These are phyloP conservation scores for Prionailurus viverrinus DNA, from an alignment of 2,113 vertebrate genomes.

Conservation along the genomic window DNA sequence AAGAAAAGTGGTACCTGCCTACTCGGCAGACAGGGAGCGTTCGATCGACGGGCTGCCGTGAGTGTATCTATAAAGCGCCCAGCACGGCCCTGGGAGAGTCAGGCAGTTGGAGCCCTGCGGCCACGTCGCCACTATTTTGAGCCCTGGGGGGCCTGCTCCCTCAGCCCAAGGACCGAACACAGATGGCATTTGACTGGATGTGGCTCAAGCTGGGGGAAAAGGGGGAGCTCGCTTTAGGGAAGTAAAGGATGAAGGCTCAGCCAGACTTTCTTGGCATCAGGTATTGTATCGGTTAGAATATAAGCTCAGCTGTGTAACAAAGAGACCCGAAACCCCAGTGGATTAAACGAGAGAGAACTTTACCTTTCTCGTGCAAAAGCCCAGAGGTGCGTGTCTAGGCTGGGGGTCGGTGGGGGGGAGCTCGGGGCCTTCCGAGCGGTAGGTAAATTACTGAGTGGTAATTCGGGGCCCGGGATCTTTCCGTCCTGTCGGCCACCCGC, in stretches of 20 bases:
- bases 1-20: not conserved
- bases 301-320: not conserved
- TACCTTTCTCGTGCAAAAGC: not conserved
- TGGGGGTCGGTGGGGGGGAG: too few species aligned
- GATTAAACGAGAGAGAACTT: not conserved
- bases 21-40: rapidly evolving
- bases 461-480: not conserved
- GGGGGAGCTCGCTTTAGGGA: not conserved
- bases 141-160: not conserved
- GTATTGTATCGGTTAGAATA: not conserved
- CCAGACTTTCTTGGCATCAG: not conserved
- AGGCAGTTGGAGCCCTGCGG: not conserved
- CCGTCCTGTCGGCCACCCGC: not conserved
- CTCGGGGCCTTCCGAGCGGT: not conserved
- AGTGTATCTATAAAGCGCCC: not conserved
- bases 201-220: not conserved
- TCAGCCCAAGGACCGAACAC: not conserved
- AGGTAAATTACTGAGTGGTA: not conserved
- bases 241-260: not conserved
- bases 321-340: not conserved
- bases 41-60: not conserved
- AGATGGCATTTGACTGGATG: not conserved
- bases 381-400: not conserved
- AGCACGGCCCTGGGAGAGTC: not conserved
- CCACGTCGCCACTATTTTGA: not conserved